Evolutionary conservation across 2,797 vertebrate species (phyloP), one percentile per base, ranked within the genome.

Genomic region (Sphenodon punctatus): DNA sequence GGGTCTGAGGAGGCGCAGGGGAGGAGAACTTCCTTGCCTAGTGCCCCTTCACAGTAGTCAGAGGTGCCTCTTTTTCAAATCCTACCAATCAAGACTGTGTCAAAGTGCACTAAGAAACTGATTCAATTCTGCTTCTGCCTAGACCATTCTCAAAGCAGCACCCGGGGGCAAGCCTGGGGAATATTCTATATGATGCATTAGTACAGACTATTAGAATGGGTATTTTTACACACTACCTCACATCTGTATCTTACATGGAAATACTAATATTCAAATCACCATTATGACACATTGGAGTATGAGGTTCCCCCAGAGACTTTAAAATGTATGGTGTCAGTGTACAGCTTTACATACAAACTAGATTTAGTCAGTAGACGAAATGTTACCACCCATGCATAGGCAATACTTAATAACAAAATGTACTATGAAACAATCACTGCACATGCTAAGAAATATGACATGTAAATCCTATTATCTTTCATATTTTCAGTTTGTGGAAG

Each of bases 41-140:
- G 77, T 82, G 72, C n/a, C 30, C 3, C 20, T 79, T 32, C 39
- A 78, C 17, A 58, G 71, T 78, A 82, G 22, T 72, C 82, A 85
- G 43, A 82, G 71, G 38, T 43, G 78, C 55, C 58, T 16, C 41
- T 7, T 82, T 87, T 90, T 80, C 17, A 15, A 88, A 75, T 84
- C 74, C 64, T 74, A 11, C 13, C 34, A 9, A 68, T 84, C 73
- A 82, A 87, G 22, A 67, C 69, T 42, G 72, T 11, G 17, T 7
- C 10, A 84, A 66, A 80, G n/a, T n/a, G n/a, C n/a, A n/a, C n/a
- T n/a, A n/a, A n/a, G n/a, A 72, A 61, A 84, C 51, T 65, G 72
- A 77, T 78, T 79, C 25, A 30, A 6, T 32, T 69, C 36, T 65
- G 7, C 17, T 22, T 65, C 12, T 77, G 12, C 4, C 49, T 53